A percentile compares a stretch with the other conserved stretches of the same genome.
Conservation (phyloP, 2,888 invertebrate species). For the Agonopterix arenella region DNA sequence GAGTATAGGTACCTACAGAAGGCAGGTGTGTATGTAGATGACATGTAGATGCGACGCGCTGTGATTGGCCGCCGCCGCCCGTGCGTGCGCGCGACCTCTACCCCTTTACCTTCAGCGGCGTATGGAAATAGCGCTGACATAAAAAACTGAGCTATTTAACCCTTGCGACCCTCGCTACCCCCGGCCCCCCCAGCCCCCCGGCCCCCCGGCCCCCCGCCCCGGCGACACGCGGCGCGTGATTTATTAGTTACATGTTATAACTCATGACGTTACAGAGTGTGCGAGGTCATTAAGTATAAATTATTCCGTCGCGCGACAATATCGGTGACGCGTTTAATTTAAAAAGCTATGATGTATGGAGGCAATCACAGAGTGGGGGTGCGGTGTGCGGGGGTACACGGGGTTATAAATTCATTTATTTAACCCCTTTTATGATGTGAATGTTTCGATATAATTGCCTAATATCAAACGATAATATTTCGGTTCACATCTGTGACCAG, state of each 20-base stretch:
- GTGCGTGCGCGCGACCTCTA: not conserved
- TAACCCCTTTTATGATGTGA: too few relatives aligned
- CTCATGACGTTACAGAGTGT: conserved; percentile 6
- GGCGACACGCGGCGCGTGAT: conserved; percentile 28
- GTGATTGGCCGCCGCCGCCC: conserved; percentile 30
- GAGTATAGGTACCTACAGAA: conserved; percentile 16
- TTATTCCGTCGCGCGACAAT: conserved; percentile 41
- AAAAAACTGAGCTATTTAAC: conserved; percentile 20
- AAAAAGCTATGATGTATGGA: conserved; percentile 52
- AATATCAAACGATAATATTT: too few relatives aligned
- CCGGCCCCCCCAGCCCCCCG: conserved; percentile 5
- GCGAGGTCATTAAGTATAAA: conserved; percentile 32
- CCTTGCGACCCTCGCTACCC: too few relatives aligned
- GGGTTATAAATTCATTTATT: too few relatives aligned
- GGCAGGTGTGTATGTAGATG: conserved; percentile 45
- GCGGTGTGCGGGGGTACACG: too few relatives aligned
- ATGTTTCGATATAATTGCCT: too few relatives aligned
- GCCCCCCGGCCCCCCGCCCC: conserved; percentile 8
- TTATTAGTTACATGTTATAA: conserved; percentile 19
- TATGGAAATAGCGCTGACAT: conserved; percentile 24
- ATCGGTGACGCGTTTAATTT: conserved; percentile 53
- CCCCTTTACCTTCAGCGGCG: conserved; percentile 12
- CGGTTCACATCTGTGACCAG: too few relatives aligned
- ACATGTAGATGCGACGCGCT: conserved; percentile 24
- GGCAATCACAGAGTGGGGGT: not conserved